A percentile compares a stretch with the other conserved stretches of the same genome.
Conservation (phyloP, 2,113 vertebrate species). For the Scatophagus argus region DNA sequence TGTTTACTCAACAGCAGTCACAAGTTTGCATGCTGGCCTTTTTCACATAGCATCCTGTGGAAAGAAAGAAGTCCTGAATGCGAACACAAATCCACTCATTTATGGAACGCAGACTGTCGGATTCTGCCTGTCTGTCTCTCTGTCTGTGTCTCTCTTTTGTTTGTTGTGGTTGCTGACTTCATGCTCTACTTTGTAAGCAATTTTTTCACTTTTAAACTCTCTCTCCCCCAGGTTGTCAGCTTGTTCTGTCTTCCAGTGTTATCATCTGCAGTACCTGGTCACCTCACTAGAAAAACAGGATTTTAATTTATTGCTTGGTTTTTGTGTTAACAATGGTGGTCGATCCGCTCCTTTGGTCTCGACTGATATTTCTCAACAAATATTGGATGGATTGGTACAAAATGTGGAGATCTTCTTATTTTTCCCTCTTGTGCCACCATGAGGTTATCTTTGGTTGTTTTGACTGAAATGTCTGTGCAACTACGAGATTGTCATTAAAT, state of each 20-base stretch:
- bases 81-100: slow-evolving; percentile 35
- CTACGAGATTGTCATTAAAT: too few species aligned
- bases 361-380: background rate
- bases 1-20: slow-evolving; percentile 70
- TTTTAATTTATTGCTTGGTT: background rate
- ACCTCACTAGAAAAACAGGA: background rate
- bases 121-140: background rate
- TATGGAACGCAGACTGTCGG: background rate
- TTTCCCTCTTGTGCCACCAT: background rate
- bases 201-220: slow-evolving; percentile 7
- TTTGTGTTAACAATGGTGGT: background rate
- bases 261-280: background rate
- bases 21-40: slow-evolving; percentile 45
- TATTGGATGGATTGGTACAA: background rate
- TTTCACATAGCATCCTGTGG: slow-evolving; percentile 48
- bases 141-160: background rate
- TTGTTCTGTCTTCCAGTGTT: background rate
- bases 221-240: background rate
- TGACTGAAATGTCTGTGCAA: background rate
- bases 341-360: background rate
- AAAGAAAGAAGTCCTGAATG: slow-evolving; percentile 20
- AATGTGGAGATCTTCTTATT: background rate
- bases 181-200: slow-evolving; percentile 7
- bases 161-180: slow-evolving; percentile 23
- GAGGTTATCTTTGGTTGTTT: background rate